Conservation (phyloP, 2,113 vertebrate genomes). For the Nibea albiflora region DNA sequence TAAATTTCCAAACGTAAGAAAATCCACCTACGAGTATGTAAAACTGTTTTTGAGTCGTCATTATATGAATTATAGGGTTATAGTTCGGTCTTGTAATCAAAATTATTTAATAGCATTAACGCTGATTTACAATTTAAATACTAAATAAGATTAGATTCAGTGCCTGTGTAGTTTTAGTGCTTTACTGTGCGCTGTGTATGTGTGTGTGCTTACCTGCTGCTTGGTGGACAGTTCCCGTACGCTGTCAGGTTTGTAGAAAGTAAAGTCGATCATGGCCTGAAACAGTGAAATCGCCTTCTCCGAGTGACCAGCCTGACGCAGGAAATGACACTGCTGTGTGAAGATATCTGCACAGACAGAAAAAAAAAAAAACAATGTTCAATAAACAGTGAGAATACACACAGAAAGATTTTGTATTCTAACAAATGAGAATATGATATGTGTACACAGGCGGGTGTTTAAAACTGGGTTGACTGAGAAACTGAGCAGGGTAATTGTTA, state of each 20-base stretch:
- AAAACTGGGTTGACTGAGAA: neutral
- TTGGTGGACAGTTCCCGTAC: slow-evolving; percentile 89
- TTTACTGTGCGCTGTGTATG: neutral
- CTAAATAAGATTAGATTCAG: neutral
- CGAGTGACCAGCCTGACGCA: slow-evolving; percentile 92
- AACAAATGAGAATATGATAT: neutral
- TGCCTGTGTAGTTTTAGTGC: neutral
- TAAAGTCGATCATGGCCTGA: slow-evolving; percentile 96
- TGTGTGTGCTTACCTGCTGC: slow-evolving; percentile 87
- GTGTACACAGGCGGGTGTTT: neutral
- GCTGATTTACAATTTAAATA: neutral
- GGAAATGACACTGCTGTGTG: slow-evolving; percentile 93
- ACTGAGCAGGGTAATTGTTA: neutral
- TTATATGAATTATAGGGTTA: neutral
- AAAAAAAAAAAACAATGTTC: neutral
- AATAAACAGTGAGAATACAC: neutral
- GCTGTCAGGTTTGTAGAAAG: slow-evolving; percentile 94
- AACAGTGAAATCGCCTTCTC: slow-evolving; percentile 94
- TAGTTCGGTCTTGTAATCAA: neutral
- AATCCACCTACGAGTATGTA: too few species aligned
- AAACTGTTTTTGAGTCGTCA: neutral
- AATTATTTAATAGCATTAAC: neutral
- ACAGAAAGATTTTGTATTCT: neutral
- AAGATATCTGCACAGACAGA: slow-evolving; percentile 85
- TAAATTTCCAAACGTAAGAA: too few species aligned